Base-by-base conservation (phyloP, 2,888 invertebrate genomes). In the Polydrusus cervinus region DNA sequence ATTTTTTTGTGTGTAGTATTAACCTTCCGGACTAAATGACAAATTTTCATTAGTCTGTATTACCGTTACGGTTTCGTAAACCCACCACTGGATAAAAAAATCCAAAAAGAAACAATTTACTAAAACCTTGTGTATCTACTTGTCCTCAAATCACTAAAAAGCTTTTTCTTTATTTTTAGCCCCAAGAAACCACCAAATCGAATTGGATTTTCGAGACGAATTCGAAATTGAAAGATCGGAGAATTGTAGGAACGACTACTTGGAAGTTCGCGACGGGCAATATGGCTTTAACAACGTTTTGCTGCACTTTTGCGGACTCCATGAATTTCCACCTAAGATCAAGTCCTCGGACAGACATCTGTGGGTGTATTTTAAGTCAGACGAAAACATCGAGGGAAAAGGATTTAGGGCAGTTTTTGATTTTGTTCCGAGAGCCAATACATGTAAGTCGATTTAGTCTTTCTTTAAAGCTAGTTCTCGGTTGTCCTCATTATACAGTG, bases 251-350 rank as follows among this genome's bases (percentile, higher is more conserved):
- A 94, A 93, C 87, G 96, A 96, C 88, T 94, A 89, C 86, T 88
- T 96, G 79, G 95, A 95, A 87, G 91, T 96, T 69, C 90, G 95
- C 70, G 95, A 96, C 85, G 96, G 96, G 0, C 92, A 92, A 60
- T 92, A 94, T 83, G 95, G 94, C 8, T 95, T 92, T 87, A 92
- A 93, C 77, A 89, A 89, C 76, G 86, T 89, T 77, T 87, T 93
- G 77, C 79, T 83, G 64, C 90, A 89, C 80, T 93, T 89, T 85
- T 96, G 95, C 84, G 95, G 94, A 68, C 88, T 90, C 68, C 88
- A 90, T 70, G 93, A 92, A 83, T 94, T 93, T 83, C 95, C 95
- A 25, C 91, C 92, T 16, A 90, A 92, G 85, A 90, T 95, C 80
- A 91, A 91, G 70, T 94, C 95, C 16, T 90, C 91, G 74, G 92